Percentiles rank a stretch among this genome's conserved stretches.
Evolutionary conservation across 2,888 invertebrate genomes (phyloP).

Genomic region (Tanypteryx hageni): DNA sequence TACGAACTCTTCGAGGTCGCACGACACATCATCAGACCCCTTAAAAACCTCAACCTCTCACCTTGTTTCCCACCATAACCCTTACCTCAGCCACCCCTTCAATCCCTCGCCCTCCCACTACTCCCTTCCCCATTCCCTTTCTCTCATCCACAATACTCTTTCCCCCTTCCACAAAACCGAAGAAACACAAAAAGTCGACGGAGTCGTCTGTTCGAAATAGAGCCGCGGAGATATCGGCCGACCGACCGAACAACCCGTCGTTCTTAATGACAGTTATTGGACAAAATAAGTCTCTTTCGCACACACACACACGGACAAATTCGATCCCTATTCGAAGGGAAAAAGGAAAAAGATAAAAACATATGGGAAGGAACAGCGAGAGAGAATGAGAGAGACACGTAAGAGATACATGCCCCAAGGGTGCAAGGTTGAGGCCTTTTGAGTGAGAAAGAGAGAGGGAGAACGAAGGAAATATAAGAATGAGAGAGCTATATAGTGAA

Average conservation of each 20-base stretch:
- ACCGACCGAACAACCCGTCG: background rate
- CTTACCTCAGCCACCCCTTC: background rate
- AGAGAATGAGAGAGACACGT: slow-evolving; percentile 31
- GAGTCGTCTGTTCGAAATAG: background rate
- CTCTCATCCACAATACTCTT: no score
- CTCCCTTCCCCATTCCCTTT: background rate
- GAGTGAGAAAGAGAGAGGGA: background rate
- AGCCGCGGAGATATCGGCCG: slow-evolving; percentile 35
- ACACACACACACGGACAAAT: slow-evolving; percentile 21
- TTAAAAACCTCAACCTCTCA: slow-evolving; percentile 51
- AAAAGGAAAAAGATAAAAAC: background rate
- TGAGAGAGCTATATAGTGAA: background rate
- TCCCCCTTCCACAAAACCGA: background rate
- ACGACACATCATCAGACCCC: slow-evolving; percentile 38
- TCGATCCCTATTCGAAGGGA: slow-evolving; percentile 20
- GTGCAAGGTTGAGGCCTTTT: background rate
- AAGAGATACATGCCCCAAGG: slow-evolving; percentile 33
- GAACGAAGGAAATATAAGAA: background rate
- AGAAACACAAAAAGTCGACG: background rate
- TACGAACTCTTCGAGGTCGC: slow-evolving; percentile 35
- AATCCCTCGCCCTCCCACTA: background rate
- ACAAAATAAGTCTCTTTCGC: slow-evolving; percentile 34
- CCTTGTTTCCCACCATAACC: background rate
- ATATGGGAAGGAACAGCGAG: background rate
- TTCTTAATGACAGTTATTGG: slow-evolving; percentile 60